Percentiles rank a stretch among this genome's conserved stretches.
Conservation (phyloP, 2,797 vertebrate genomes). For the Silurus aristotelis region DNA sequence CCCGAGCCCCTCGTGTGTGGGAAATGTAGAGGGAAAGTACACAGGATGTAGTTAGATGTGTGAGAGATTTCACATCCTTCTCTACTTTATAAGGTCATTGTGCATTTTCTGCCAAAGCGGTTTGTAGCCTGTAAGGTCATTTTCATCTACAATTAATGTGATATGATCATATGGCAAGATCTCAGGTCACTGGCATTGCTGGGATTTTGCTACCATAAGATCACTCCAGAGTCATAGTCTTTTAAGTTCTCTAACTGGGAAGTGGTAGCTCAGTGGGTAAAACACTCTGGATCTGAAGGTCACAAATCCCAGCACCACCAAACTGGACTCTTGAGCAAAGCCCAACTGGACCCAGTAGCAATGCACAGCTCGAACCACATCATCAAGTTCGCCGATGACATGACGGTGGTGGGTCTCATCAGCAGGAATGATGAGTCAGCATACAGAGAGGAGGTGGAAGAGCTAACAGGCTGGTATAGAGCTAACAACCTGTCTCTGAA, state of each 20-base stretch:
- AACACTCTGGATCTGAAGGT: too few relatives aligned
- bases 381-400: too few relatives aligned
- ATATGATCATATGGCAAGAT: neutral
- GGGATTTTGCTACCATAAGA: neutral
- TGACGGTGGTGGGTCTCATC: too few relatives aligned
- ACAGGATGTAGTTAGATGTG: conserved; percentile 27
- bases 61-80: conserved; percentile 3
- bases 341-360: too few relatives aligned
- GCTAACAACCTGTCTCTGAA: too few relatives aligned
- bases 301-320: too few relatives aligned
- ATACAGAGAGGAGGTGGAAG: too few relatives aligned
- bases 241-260: neutral
- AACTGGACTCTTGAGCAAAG: too few relatives aligned
- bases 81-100: conserved; percentile 8
- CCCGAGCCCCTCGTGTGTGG: conserved; percentile 5
- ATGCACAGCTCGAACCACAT: too few relatives aligned
- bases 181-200: neutral
- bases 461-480: too few relatives aligned
- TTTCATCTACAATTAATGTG: neutral
- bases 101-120: neutral
- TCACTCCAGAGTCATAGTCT: neutral
- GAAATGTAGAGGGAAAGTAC: conserved; percentile 1
- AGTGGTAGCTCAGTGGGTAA: too few relatives aligned
- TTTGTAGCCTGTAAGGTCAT: neutral
- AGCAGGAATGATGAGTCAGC: too few relatives aligned